These are phyloP conservation scores for Aphidoletes aphidimyza DNA, from an alignment of 2,888 invertebrate species.

Conservation along the genomic window DNA sequence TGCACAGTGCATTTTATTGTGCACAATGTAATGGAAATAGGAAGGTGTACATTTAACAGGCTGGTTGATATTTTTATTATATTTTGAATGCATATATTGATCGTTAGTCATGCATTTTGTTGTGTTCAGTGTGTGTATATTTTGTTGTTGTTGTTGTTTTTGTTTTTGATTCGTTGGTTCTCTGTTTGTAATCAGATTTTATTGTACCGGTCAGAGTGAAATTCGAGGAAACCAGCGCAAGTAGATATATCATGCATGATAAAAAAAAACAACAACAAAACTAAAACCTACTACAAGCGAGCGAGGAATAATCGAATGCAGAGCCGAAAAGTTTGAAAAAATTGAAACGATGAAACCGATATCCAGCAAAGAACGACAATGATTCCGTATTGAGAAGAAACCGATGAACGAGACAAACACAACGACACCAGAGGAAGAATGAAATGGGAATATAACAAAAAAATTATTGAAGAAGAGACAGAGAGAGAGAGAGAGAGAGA, in stretches of 20 bases:
- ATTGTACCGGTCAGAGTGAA: background rate
- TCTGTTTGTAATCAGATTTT: background rate
- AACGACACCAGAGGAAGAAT: too few relatives aligned
- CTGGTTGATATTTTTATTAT: slow-evolving; percentile 45
- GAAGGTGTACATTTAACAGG: slow-evolving; percentile 29
- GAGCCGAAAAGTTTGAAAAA: slow-evolving; percentile 45
- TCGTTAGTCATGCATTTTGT: slow-evolving; percentile 17
- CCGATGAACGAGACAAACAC: too few relatives aligned
- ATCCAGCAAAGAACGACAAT: slow-evolving; percentile 2
- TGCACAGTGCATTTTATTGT: slow-evolving; percentile 12
- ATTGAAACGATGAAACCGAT: slow-evolving; percentile 34
- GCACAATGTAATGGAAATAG: slow-evolving; percentile 28
- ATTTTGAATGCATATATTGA: slow-evolving; percentile 21
- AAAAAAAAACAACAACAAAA: background rate
- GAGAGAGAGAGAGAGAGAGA: background rate
- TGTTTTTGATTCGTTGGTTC: background rate
- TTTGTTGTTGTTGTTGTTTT: background rate
- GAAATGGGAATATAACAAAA: too few relatives aligned
- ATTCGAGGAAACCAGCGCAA: background rate
- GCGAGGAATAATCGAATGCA: slow-evolving; percentile 2
- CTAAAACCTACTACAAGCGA: background rate
- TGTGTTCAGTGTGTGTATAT: background rate
- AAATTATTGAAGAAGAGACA: slow-evolving; percentile 23
- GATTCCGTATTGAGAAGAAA: background rate
- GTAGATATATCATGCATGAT: slow-evolving; percentile 43